Conservation (phyloP, 2,888 invertebrate genomes). For the Xestoiulus laeticollis region DNA sequence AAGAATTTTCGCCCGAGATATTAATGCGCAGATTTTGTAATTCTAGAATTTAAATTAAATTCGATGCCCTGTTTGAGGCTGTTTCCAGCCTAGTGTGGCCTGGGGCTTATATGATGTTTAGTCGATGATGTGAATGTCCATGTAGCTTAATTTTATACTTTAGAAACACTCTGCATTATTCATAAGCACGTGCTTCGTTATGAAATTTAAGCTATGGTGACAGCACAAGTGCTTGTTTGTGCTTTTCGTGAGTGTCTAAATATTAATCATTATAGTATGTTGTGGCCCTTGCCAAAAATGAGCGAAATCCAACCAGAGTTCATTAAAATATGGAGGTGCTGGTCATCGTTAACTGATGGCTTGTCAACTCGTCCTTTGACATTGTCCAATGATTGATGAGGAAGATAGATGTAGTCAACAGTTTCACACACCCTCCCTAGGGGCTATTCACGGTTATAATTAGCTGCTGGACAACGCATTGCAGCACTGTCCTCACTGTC, state of each 20-base stretch:
- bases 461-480: constrained; percentile 22
- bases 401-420: constrained; percentile 21
- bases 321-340: constrained; percentile 7
- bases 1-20: too few species aligned
- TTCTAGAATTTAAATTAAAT: too few species aligned
- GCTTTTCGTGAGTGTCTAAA: not conserved
- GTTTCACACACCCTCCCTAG: constrained; percentile 34
- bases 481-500: not conserved
- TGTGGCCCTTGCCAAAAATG: not conserved
- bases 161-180: not conserved
- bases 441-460: constrained; percentile 16
- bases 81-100: too few species aligned
- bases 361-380: constrained; percentile 35
- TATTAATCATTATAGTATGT: constrained; percentile 8
- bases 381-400: constrained; percentile 24
- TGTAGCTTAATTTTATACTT: not conserved
- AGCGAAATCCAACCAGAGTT: constrained; percentile 19
- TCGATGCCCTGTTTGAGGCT: too few species aligned
- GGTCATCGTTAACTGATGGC: constrained; percentile 31
- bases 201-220: not conserved
- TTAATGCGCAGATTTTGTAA: too few species aligned
- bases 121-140: not conserved
- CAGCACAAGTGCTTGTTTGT: not conserved
- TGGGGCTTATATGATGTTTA: too few species aligned
- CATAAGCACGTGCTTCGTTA: not conserved